Conservation (phyloP, 2,797 vertebrate species). For the Bryconaethiops microstoma region DNA sequence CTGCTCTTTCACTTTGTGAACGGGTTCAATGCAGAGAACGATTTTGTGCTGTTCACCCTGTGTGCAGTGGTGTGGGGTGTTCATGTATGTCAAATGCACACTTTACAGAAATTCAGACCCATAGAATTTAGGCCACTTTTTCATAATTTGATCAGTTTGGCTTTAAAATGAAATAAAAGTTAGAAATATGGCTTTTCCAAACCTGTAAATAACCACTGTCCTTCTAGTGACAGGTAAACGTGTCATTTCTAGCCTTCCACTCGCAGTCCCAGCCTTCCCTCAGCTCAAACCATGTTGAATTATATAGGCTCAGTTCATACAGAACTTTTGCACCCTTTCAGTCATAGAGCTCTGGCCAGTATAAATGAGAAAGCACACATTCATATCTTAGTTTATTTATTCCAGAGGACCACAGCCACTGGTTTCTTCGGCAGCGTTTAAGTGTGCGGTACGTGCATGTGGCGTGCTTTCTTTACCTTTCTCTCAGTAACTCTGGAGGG, state of each 20-base stretch:
- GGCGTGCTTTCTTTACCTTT: neutral
- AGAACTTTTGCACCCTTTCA: neutral
- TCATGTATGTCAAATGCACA: too few species aligned
- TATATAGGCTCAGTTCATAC: too few species aligned
- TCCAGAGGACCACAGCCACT: neutral
- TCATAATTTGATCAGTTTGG: neutral
- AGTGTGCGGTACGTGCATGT: neutral
- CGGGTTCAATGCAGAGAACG: too few species aligned
- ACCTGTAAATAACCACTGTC: neutral
- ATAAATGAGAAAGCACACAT: conserved; percentile 3
- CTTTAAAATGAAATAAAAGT: neutral
- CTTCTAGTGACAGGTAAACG: neutral
- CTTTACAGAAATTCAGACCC: neutral
- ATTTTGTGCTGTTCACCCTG: too few species aligned
- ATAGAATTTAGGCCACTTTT: neutral
- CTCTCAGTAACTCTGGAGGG: neutral
- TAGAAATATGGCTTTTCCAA: neutral
- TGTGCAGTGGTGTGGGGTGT: too few species aligned
- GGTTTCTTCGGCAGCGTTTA: neutral
- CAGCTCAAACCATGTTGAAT: neutral
- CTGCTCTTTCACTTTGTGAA: too few species aligned
- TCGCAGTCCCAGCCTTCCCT: neutral
- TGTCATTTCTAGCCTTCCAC: neutral
- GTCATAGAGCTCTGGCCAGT: neutral
- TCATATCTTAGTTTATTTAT: conserved; percentile 54